Evolutionary conservation across 2,797 vertebrate genomes (phyloP).

Genomic region (Smutsia temminckii): DNA sequence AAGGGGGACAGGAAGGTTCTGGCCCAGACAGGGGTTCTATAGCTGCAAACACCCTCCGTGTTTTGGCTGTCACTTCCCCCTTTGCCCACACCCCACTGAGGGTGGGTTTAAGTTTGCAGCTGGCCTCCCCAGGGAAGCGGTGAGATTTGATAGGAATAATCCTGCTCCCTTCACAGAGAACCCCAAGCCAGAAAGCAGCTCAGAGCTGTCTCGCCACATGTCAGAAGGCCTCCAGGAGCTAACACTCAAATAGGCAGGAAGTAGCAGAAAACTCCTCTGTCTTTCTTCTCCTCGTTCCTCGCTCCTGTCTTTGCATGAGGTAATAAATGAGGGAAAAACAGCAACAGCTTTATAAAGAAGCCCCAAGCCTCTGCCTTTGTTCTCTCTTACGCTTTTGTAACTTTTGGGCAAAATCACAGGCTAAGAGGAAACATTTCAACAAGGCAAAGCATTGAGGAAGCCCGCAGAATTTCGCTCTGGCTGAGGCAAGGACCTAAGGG

Average conservation of each 20-base stretch:
- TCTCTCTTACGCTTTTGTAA: background rate
- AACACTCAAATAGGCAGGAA: accelerated
- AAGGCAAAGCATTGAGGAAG: background rate
- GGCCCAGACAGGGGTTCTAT: background rate
- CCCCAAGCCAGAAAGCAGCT: background rate
- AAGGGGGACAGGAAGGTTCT: background rate
- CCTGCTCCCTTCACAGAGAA: background rate
- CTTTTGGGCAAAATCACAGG: background rate
- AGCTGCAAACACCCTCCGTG: no score
- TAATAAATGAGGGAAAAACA: background rate
- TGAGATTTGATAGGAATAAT: background rate
- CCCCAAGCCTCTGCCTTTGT: background rate
- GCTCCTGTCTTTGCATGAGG: background rate
- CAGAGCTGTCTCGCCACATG: background rate
- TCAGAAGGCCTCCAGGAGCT: background rate
- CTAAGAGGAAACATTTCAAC: background rate
- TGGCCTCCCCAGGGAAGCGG: accelerated
- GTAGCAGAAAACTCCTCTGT: accelerated
- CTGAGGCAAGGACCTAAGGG: background rate
- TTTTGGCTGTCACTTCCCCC: background rate
- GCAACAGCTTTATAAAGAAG: background rate
- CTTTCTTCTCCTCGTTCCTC: accelerated
- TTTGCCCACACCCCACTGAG: background rate
- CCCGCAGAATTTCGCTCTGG: background rate
- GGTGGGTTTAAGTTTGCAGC: background rate